Evolutionary conservation across 2,888 invertebrate species (phyloP).

Genomic region (Cryptocheilus praepositus): DNA sequence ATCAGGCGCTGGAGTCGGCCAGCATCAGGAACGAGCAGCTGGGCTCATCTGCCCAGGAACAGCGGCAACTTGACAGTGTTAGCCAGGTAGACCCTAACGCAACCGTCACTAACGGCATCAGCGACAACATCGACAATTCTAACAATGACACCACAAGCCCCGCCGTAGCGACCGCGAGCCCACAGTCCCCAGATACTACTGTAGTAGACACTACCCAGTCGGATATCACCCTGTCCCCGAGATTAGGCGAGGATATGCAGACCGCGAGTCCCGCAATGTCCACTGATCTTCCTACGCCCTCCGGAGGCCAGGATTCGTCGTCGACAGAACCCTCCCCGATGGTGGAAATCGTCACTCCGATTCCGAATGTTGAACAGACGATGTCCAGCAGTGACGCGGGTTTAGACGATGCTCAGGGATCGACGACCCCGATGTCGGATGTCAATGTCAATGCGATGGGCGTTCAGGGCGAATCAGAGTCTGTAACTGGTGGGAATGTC

Average conservation of each 20-base stretch:
- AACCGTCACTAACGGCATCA: slow-evolving; percentile 60
- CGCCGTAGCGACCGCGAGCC: slow-evolving; percentile 53
- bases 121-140: slow-evolving; percentile 67
- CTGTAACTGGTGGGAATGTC: no score
- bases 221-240: slow-evolving; percentile 52
- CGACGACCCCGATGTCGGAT: no score
- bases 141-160: slow-evolving; percentile 72
- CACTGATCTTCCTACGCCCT: no score
- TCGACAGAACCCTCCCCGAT: background rate
- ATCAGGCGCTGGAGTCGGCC: slow-evolving; percentile 70
- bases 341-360: slow-evolving; percentile 8
- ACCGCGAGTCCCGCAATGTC: slow-evolving; percentile 26
- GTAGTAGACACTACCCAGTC: slow-evolving; percentile 38
- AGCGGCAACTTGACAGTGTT: slow-evolving; percentile 62
- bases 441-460: no score
- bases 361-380: background rate
- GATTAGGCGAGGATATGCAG: slow-evolving; percentile 40
- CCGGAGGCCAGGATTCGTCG: background rate
- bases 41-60: slow-evolving; percentile 51
- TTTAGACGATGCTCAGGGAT: no score
- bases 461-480: no score
- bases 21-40: slow-evolving; percentile 68
- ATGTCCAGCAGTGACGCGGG: no score
- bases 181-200: slow-evolving; percentile 57
- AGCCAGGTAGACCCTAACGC: slow-evolving; percentile 67